A percentile compares a stretch with the other conserved stretches of the same genome.
These are phyloP conservation scores for Clitarchus hookeri DNA, from an alignment of 2,888 invertebrate genomes.

Conservation along the genomic window DNA sequence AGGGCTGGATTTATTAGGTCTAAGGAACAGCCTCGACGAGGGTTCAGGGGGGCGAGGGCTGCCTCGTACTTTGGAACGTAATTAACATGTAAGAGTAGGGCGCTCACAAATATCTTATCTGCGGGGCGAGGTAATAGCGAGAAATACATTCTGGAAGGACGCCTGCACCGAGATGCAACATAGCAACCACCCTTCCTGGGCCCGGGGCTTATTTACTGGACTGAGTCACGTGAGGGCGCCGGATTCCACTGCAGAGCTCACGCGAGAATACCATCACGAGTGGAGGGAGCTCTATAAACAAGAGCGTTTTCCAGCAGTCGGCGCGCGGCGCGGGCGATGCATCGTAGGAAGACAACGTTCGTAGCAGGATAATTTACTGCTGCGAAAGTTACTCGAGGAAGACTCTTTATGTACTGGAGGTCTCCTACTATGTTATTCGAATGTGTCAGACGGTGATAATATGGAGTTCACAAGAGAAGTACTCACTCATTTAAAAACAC, in stretches of 20 bases:
- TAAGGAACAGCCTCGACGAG: conserved; percentile 14
- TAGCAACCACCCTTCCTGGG: background rate
- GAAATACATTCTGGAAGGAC: background rate
- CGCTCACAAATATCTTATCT: conserved; percentile 14
- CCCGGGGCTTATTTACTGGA: background rate
- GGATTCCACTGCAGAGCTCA: background rate
- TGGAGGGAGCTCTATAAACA: background rate
- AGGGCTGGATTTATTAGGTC: conserved; percentile 12
- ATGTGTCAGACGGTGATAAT: background rate
- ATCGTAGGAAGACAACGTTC: background rate
- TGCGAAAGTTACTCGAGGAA: background rate
- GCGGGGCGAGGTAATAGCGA: background rate
- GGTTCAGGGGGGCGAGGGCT: background rate
- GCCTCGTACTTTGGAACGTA: conserved; percentile 30
- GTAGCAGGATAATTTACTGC: background rate
- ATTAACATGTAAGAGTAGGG: conserved; percentile 34
- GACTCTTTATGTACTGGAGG: background rate
- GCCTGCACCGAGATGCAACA: background rate
- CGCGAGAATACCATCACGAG: background rate
- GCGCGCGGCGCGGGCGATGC: background rate
- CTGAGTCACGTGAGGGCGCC: background rate
- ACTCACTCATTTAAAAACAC: background rate
- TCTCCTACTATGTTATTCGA: background rate
- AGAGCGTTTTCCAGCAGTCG: background rate
- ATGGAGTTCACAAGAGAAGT: background rate